Evolutionary conservation across 2,797 vertebrate species (phyloP).

Genomic region (Salmo trutta): DNA sequence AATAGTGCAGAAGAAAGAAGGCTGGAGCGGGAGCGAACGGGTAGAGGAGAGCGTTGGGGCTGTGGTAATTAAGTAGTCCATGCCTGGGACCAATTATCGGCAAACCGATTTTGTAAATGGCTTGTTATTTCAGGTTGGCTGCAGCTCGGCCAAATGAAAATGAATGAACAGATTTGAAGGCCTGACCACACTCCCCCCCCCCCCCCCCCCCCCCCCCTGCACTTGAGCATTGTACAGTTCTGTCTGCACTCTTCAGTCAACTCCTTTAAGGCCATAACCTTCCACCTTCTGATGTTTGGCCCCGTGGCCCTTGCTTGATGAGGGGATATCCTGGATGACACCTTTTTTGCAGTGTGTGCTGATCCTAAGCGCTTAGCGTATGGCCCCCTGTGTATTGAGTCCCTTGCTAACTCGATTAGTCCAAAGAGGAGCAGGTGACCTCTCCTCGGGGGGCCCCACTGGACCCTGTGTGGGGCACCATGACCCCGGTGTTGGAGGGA

Average conservation of each 20-base stretch:
- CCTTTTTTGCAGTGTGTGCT: neutral
- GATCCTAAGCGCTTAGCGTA: conserved; percentile 33
- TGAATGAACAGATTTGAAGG: conserved; percentile 24
- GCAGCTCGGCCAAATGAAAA: conserved; percentile 11
- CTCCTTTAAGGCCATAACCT: neutral
- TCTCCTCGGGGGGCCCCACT: neutral
- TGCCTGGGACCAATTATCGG: conserved; percentile 53
- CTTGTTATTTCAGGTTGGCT: conserved; percentile 46
- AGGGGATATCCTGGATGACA: neutral
- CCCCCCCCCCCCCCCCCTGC: neutral
- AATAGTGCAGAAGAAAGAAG: neutral
- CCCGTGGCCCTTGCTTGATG: neutral
- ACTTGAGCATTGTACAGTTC: neutral
- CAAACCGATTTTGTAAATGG: conserved; percentile 32
- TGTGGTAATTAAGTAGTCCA: conserved; percentile 24
- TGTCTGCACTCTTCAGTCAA: conserved; percentile 1
- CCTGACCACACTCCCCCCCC: neutral
- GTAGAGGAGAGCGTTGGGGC: conserved; percentile 14
- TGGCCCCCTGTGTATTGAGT: neutral
- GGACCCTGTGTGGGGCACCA: conserved; percentile 16
- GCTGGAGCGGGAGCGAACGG: neutral
- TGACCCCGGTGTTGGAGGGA: conserved; percentile 16
- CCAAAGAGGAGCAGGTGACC: neutral
- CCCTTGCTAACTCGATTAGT: neutral
- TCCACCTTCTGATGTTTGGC: neutral